Evolutionary conservation across 2,797 vertebrate species (phyloP).

Genomic region (Crypturellus tataupa): DNA sequence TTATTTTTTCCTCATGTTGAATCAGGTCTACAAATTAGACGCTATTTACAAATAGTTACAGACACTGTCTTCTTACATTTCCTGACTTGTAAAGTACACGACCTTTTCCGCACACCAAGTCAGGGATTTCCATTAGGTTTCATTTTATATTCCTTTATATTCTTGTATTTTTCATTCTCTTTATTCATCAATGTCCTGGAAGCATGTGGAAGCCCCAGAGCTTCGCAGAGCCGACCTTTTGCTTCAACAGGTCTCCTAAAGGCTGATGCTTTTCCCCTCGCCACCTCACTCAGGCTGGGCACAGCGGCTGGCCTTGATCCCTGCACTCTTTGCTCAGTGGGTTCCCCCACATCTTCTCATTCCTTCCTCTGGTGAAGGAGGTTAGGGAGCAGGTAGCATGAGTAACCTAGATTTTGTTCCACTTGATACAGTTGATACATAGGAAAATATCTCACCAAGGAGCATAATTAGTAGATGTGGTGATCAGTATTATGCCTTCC

Average conservation of each 20-base stretch:
- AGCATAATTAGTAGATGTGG: not conserved
- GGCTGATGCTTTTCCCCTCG: not conserved
- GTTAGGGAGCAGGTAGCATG: not conserved
- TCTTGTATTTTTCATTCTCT: not conserved
- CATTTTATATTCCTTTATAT: not conserved
- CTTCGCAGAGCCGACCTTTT: not conserved
- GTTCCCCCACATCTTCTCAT: not conserved
- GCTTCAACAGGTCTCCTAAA: not conserved
- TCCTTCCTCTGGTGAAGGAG: not conserved
- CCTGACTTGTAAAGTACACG: not conserved
- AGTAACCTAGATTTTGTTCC: not conserved
- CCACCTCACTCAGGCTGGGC: rapidly evolving
- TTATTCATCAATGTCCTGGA: not conserved
- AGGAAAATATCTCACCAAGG: not conserved
- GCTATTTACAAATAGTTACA: slow-evolving; percentile 60
- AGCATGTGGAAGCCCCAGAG: not conserved
- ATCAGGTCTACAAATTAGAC: slow-evolving; percentile 6
- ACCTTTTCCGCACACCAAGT: slow-evolving; percentile 27
- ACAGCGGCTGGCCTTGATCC: rapidly evolving
- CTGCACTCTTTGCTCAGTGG: rapidly evolving
- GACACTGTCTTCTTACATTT: slow-evolving; percentile 1
- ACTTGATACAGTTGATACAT: not conserved
- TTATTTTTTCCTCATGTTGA: slow-evolving; percentile 28
- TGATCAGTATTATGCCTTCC: not conserved
- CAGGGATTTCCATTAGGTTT: not conserved